Percentiles rank a stretch among this genome's conserved stretches.
Conservation (phyloP, 2,888 invertebrate species). For the Polydrusus tereticollis region DNA sequence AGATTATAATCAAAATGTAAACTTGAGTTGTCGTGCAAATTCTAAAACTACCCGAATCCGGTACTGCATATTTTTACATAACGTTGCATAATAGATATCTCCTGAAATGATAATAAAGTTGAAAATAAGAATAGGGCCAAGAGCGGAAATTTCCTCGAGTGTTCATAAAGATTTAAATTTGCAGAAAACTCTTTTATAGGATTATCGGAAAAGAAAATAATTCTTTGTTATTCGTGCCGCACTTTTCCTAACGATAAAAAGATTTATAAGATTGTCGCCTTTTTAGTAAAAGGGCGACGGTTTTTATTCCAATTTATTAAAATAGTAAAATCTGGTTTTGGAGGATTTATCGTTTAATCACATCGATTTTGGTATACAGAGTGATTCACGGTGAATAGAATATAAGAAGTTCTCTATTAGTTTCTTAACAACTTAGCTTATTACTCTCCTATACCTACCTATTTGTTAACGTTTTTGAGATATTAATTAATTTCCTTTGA, state of each 20-base stretch:
- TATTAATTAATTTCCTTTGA: no score
- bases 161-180: conserved; percentile 40
- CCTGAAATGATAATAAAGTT: conserved; percentile 36
- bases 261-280: neutral
- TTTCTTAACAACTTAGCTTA: no score
- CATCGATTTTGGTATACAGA: no score
- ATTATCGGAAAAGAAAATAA: conserved; percentile 37
- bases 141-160: conserved; percentile 38
- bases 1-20: neutral
- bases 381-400: no score
- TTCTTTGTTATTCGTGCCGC: conserved; percentile 66
- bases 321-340: neutral
- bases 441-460: no score
- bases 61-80: conserved; percentile 36
- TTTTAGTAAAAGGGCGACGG: neutral
- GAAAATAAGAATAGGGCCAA: conserved; percentile 20
- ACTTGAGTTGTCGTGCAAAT: neutral
- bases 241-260: conserved; percentile 37
- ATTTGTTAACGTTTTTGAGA: no score
- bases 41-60: neutral
- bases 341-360: no score
- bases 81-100: conserved; percentile 9
- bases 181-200: conserved; percentile 41
- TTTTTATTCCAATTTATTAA: neutral
- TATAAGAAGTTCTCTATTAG: no score